Base-by-base conservation (phyloP, 2,113 vertebrate species). In the Sceloporus tristichus region DNA sequence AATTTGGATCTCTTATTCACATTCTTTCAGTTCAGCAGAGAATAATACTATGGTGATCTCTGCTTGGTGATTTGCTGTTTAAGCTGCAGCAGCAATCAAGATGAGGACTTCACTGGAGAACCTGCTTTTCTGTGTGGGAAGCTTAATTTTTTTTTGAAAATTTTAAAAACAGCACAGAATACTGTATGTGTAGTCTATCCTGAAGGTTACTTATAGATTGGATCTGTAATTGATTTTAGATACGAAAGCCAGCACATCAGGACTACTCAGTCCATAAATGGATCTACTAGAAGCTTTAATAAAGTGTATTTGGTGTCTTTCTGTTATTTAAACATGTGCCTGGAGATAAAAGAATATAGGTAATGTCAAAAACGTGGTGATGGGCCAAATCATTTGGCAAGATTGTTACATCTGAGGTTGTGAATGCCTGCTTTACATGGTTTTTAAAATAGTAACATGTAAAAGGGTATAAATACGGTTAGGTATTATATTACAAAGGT, bases 1-100 rank as follows among this genome's bases (percentile, higher is more conserved):
- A 93, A 92, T 89, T 93, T 10, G 77, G 77, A 84, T 92, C 92
- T 88, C 83, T 77, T 91, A 59, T 91, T 73, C 4, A 82, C 5
- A 90, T 92, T 89, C 56, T 92, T 0, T 79, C 92, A 54, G 80
- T 85, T 94, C 59, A 78, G 0, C 82, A 59, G 3, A 1, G 13
- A 59, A 1, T 80, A 10, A 73, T 34, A 70, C 11, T 84, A 75
- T 92, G 85, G 68, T 2, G 54, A 29, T 83, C 87, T 83, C 91
- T 93, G 79, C 91, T 87, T 91, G 79, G 85, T 93, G 82, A 48
- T 42, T 92, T 85, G 54, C 3, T 87, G 91, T 82, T 74, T 81
- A 66, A 74, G 73, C n/a, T 73, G 90, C 91, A 88, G 59, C 42
- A 91, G 53, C 87, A 82, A 84, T 18, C 77, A 88, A 42, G 65